phyloP scores from a whole-genome alignment of 2,797 vertebrate species.

The Brachyrhaphis roseni region DNA sequence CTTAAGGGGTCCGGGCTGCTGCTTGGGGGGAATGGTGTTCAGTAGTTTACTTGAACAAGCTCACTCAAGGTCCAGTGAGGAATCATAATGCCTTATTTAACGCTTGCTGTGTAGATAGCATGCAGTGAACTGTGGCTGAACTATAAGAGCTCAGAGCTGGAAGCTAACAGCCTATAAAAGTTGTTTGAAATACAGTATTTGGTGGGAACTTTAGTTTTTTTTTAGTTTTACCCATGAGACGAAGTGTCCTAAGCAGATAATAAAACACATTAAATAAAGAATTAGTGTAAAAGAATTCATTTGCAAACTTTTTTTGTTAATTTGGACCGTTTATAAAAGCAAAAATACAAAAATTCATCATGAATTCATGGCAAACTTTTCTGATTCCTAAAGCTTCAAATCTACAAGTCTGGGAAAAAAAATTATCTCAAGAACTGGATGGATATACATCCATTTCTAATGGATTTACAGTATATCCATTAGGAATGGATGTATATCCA shows the following conservation, averaged over 20 bases:
- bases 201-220: background rate
- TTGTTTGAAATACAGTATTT: background rate
- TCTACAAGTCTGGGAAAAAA: background rate
- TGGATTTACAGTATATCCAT: too few relatives aligned
- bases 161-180: background rate
- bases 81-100: conserved; percentile 80
- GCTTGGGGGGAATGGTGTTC: conserved; percentile 18
- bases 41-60: conserved; percentile 51
- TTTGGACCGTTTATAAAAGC: background rate
- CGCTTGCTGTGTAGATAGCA: conserved; percentile 71
- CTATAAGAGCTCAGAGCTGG: conserved; percentile 36
- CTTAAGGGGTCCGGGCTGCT: conserved; percentile 35
- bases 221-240: background rate
- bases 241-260: background rate
- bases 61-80: conserved; percentile 53
- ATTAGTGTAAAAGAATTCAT: background rate
- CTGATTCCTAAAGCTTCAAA: background rate
- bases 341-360: background rate
- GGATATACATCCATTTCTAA: too few relatives aligned
- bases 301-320: background rate
- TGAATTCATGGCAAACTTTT: background rate
- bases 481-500: too few relatives aligned
- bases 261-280: background rate
- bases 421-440: background rate
- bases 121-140: conserved; percentile 78